These are phyloP conservation scores for Drosophila tristis DNA, from an alignment of 1,140 invertebrate genomes.

Conservation along the genomic window DNA sequence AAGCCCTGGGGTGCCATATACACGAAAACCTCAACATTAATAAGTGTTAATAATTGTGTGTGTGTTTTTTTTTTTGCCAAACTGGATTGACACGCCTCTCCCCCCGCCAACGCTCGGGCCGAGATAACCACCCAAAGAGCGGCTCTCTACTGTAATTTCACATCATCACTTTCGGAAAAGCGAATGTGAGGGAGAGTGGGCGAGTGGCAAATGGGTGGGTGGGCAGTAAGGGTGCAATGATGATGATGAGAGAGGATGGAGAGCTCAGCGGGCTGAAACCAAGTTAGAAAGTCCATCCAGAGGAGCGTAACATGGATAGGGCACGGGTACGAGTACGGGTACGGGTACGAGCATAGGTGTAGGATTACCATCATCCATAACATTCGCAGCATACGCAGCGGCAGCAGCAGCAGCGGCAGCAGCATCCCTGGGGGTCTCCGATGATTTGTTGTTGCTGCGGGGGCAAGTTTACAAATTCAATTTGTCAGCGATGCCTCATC, in stretches of 20 bases:
- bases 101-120: background rate
- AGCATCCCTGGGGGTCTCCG: slow-evolving; percentile 21
- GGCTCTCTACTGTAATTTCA: slow-evolving; percentile 64
- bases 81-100: slow-evolving; percentile 55
- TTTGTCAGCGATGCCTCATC: slow-evolving; percentile 71
- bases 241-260: slow-evolving; percentile 2
- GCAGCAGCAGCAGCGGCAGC: slow-evolving; percentile 1
- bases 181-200: slow-evolving; percentile 15
- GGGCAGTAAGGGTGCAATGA: background rate
- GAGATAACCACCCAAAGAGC: slow-evolving; percentile 37
- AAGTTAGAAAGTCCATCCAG: slow-evolving; percentile 72
- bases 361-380: slow-evolving; percentile 55
- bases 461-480: slow-evolving; percentile 76
- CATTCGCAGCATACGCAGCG: slow-evolving; percentile 32
- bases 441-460: slow-evolving; percentile 11
- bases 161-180: slow-evolving; percentile 67
- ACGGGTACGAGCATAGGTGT: slow-evolving; percentile 27
- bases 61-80: slow-evolving; percentile 30
- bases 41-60: slow-evolving; percentile 80
- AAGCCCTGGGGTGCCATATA: slow-evolving; percentile 76
- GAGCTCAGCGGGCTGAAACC: slow-evolving; percentile 47
- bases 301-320: slow-evolving; percentile 68
- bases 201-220: background rate
- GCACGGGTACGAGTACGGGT: slow-evolving; percentile 4
- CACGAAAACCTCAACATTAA: slow-evolving; percentile 78